These are phyloP conservation scores for Ardeotis arabs DNA, from an alignment of 2,113 vertebrate genomes.

Conservation along the genomic window DNA sequence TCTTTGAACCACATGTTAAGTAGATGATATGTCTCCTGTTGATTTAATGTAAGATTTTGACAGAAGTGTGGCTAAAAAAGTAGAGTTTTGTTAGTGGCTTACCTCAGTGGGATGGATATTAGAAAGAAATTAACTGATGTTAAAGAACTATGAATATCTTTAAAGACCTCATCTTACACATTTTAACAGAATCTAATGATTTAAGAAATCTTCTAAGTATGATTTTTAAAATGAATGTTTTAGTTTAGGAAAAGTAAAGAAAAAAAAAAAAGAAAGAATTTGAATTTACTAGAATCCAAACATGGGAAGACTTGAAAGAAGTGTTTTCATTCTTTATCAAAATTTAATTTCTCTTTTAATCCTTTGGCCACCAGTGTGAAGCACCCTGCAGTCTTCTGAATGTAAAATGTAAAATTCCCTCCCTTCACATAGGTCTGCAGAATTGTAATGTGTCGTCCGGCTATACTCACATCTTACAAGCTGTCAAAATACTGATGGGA, in stretches of 20 bases:
- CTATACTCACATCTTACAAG: background rate
- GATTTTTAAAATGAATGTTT: background rate
- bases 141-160: background rate
- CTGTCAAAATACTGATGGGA: constrained; percentile 20
- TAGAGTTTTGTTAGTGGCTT: background rate
- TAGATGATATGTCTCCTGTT: background rate
- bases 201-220: background rate
- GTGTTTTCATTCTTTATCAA: background rate
- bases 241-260: background rate
- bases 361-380: background rate
- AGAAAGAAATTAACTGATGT: background rate
- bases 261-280: background rate
- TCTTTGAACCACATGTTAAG: background rate
- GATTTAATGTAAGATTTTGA: background rate
- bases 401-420: background rate
- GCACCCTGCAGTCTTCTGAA: background rate
- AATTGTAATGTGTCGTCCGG: background rate
- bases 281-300: background rate
- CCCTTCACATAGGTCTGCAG: background rate
- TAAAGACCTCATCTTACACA: background rate
- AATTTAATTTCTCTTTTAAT: background rate
- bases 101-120: background rate
- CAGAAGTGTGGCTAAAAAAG: background rate
- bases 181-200: background rate
- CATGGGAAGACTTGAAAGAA: background rate